phyloP scores from a whole-genome alignment of 23 tunicate genomes.

The Oikopleura albicans region DNA sequence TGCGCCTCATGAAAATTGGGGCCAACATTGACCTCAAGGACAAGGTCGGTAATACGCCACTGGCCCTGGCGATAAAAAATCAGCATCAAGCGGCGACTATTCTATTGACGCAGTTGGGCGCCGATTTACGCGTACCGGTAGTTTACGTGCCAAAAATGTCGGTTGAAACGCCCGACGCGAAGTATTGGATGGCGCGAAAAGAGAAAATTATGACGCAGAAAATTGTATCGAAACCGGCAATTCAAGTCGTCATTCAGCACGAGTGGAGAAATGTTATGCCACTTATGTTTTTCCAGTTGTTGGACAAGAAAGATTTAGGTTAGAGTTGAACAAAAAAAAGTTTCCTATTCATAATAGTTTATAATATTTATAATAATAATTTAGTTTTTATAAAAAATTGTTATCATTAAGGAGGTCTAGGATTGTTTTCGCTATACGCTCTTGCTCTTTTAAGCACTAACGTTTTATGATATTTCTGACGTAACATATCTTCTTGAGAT shows the following conservation, averaged over 20 bases:
- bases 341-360: too few species aligned
- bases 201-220: neutral
- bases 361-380: too few species aligned
- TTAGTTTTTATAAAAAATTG: too few species aligned
- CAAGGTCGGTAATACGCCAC: conserved; percentile 61
- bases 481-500: too few species aligned
- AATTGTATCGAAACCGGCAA: conserved; percentile 10
- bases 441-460: too few species aligned
- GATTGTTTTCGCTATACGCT: too few species aligned
- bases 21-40: conserved; percentile 71
- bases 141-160: conserved; percentile 3
- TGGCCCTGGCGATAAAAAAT: conserved; percentile 63
- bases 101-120: neutral
- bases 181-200: neutral
- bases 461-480: too few species aligned
- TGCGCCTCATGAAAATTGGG: conserved; percentile 62
- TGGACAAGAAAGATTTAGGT: neutral
- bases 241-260: conserved; percentile 8
- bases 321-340: too few species aligned
- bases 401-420: too few species aligned
- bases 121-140: neutral
- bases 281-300: neutral
- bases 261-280: neutral
- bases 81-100: neutral
- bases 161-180: neutral